phyloP scores from a whole-genome alignment of 2,797 vertebrate species.

The Cryptoblepharus egeriae region DNA sequence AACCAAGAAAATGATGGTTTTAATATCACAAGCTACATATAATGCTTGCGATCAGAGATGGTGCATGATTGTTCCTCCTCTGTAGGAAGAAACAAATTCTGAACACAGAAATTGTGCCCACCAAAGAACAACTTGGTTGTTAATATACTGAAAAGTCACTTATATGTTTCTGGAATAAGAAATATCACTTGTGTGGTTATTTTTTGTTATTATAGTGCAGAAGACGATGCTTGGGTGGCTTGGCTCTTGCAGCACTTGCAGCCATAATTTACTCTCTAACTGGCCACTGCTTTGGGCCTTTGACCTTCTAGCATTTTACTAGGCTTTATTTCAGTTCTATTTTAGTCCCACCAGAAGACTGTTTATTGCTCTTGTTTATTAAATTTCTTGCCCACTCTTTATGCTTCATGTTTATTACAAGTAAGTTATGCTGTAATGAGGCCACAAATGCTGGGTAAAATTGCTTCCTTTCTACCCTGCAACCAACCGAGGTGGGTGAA shows the following conservation, averaged over 20 bases:
- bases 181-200: background rate
- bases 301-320: background rate
- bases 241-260: background rate
- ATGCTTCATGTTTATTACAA: constrained; percentile 6
- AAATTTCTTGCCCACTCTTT: background rate
- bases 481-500: background rate
- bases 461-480: background rate
- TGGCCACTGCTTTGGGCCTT: background rate
- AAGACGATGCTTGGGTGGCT: background rate
- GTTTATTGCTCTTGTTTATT: constrained; percentile 9
- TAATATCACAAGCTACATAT: background rate
- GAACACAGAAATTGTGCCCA: background rate
- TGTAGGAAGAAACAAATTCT: background rate
- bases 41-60: background rate
- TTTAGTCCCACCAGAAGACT: background rate
- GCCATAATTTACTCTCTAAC: background rate
- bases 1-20: background rate
- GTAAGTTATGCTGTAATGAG: constrained; percentile 12
- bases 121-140: background rate
- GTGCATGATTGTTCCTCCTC: background rate
- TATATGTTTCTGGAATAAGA: background rate
- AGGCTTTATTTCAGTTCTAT: background rate
- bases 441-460: background rate
- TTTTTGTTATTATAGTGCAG: background rate
- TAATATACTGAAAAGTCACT: background rate